These are phyloP conservation scores for Acipenser oxyrinchus DNA, from an alignment of 2,797 vertebrate genomes.

Conservation along the genomic window DNA sequence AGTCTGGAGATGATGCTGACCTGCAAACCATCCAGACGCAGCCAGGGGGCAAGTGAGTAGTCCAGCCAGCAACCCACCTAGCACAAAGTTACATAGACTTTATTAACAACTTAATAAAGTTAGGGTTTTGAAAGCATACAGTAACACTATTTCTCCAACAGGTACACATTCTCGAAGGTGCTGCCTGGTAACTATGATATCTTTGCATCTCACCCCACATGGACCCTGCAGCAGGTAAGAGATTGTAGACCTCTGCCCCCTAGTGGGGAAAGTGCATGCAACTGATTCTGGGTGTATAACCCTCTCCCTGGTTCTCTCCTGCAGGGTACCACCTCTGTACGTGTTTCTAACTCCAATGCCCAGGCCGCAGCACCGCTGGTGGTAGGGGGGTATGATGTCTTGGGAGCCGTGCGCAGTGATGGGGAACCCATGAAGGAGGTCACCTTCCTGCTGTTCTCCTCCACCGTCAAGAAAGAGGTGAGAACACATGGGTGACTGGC, in stretches of 20 bases:
- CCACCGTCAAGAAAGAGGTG: conserved; percentile 75
- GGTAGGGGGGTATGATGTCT: conserved; percentile 89
- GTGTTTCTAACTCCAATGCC: conserved; percentile 80
- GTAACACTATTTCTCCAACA: conserved; percentile 34
- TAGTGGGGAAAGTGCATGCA: too few species aligned
- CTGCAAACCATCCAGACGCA: conserved; percentile 77
- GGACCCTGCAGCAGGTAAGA: conserved; percentile 82
- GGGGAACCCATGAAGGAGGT: conserved; percentile 97
- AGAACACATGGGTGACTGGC: conserved; percentile 14
- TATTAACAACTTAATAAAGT: too few species aligned
- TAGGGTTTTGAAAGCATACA: too few species aligned
- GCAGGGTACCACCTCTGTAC: conserved; percentile 72
- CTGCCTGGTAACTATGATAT: conserved; percentile 90
- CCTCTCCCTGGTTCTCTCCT: conserved; percentile 12
- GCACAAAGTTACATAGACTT: too few species aligned
- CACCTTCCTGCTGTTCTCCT: conserved; percentile 90
- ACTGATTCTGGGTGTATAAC: too few species aligned
- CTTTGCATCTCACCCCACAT: conserved; percentile 80
- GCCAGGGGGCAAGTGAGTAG: conserved; percentile 84
- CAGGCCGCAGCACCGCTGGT: conserved; percentile 68
- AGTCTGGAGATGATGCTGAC: conserved; percentile 58
- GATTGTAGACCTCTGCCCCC: too few species aligned
- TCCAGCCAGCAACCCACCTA: too few species aligned
- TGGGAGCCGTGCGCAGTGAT: conserved; percentile 88
- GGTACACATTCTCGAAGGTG: conserved; percentile 89